Evolutionary conservation across 1,140 invertebrate species (phyloP), one percentile per base, ranked within the genome.

Genomic region (Hypsibius dujardini): DNA sequence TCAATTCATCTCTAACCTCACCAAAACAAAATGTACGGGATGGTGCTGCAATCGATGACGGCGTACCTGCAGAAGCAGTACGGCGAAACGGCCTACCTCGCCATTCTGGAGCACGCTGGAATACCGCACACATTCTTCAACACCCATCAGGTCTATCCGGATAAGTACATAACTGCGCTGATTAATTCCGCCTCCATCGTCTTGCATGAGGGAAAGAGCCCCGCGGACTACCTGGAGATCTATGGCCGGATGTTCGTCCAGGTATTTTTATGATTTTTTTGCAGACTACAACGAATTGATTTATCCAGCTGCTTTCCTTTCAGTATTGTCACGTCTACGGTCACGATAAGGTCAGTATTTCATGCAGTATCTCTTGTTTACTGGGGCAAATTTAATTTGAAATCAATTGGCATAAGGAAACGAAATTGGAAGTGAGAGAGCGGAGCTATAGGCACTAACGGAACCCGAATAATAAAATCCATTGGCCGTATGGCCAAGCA

Each of bases 251-350:
- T 67, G 62, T 67, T 67, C 62, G 62, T 67, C 42, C 42, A 14
- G 62, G 62, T 67, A 67, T n/a, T n/a, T n/a, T n/a, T n/a, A n/a
- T n/a, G n/a, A n/a, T n/a, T n/a, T n/a, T n/a, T n/a, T n/a, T n/a
- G n/a, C n/a, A n/a, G n/a, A n/a, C n/a, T n/a, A n/a, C n/a, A n/a
- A n/a, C n/a, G n/a, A n/a, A n/a, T n/a, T n/a, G n/a, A n/a, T n/a
- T n/a, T n/a, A n/a, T 56, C n/a, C n/a, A 56, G 7, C n/a, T 56
- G n/a, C n/a, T 56, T 56, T 56, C n/a, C 7, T 56, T 56, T 7
- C 50, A 67, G 62, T 67, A 67, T 42, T 67, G 62, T 42, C 62
- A 67, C 62, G 42, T 42, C 3, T 67, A 67, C 42, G 62, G 62
- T 3, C 62, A 67, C 42, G 62, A 67, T 42, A 67, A 42, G 62